Percentiles rank a stretch among this genome's conserved stretches.
These are phyloP conservation scores for Platycheirus rosarum DNA, from an alignment of 2,888 invertebrate species.

Conservation along the genomic window DNA sequence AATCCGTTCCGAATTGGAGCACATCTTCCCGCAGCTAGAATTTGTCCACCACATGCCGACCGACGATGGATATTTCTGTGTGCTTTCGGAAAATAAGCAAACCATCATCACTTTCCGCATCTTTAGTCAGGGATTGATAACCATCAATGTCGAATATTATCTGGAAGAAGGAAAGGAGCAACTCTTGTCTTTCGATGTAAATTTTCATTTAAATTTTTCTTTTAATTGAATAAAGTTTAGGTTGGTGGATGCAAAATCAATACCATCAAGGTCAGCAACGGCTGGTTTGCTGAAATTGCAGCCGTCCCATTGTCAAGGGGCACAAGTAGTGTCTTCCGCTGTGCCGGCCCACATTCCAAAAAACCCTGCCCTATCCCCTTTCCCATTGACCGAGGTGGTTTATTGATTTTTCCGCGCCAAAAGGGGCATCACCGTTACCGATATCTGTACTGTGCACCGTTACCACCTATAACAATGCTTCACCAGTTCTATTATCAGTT, in stretches of 20 bases:
- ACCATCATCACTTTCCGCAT: slow-evolving; percentile 88
- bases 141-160: slow-evolving; percentile 92
- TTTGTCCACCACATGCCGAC: slow-evolving; percentile 87
- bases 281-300: slow-evolving; percentile 15
- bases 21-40: slow-evolving; percentile 88
- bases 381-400: slow-evolving; percentile 40
- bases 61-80: slow-evolving; percentile 88
- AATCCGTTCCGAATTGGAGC: slow-evolving; percentile 87
- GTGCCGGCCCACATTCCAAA: background rate
- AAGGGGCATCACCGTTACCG: background rate
- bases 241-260: slow-evolving; percentile 52
- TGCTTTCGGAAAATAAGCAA: slow-evolving; percentile 88
- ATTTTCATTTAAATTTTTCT: slow-evolving; percentile 7
- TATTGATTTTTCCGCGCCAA: slow-evolving; percentile 68
- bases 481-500: slow-evolving; percentile 6
- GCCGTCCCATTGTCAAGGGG: slow-evolving; percentile 47
- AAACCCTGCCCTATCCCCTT: slow-evolving; percentile 6
- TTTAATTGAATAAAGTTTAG: slow-evolving; percentile 25
- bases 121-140: slow-evolving; percentile 89
- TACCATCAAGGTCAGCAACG: slow-evolving; percentile 57
- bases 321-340: slow-evolving; percentile 1
- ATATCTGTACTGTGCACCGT: too few relatives aligned
- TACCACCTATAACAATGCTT: too few relatives aligned
- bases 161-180: slow-evolving; percentile 89
- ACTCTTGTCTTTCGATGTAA: slow-evolving; percentile 90